Evolutionary conservation across 2,113 vertebrate species (phyloP).

Genomic region (Formicarius rufipectus): DNA sequence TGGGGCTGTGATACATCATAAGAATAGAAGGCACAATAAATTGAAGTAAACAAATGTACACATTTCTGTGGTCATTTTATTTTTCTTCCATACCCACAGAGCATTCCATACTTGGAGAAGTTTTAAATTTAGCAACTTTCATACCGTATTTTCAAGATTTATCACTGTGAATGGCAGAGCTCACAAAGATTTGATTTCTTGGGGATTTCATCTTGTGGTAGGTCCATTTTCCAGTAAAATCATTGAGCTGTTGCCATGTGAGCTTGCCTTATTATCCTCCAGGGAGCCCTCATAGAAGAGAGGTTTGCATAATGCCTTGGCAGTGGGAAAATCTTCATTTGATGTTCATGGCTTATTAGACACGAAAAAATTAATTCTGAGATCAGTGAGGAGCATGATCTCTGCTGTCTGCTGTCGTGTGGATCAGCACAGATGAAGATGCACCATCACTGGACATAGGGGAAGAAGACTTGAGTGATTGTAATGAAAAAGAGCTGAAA

Average conservation of each 20-base stretch:
- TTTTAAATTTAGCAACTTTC: neutral
- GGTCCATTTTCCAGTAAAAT: neutral
- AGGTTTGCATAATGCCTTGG: neutral
- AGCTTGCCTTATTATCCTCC: neutral
- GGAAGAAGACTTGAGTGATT: neutral
- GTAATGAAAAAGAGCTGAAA: neutral
- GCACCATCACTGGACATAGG: accelerated
- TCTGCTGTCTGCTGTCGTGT: neutral
- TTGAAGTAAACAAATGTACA: neutral
- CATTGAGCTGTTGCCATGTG: neutral
- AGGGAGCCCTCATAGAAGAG: neutral
- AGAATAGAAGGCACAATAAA: neutral
- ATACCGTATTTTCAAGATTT: neutral
- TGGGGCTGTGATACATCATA: neutral
- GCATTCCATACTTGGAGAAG: neutral
- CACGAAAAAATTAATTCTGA: neutral
- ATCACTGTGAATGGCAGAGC: neutral
- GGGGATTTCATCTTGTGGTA: neutral
- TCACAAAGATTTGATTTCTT: neutral
- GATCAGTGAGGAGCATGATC: neutral
- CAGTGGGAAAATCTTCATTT: neutral
- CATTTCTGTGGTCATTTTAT: neutral
- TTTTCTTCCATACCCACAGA: neutral
- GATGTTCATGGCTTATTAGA: neutral
- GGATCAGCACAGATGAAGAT: neutral